Evolutionary conservation across 2,797 vertebrate species (phyloP), one percentile per base, ranked within the genome.

Genomic region (Scolopax rusticola): DNA sequence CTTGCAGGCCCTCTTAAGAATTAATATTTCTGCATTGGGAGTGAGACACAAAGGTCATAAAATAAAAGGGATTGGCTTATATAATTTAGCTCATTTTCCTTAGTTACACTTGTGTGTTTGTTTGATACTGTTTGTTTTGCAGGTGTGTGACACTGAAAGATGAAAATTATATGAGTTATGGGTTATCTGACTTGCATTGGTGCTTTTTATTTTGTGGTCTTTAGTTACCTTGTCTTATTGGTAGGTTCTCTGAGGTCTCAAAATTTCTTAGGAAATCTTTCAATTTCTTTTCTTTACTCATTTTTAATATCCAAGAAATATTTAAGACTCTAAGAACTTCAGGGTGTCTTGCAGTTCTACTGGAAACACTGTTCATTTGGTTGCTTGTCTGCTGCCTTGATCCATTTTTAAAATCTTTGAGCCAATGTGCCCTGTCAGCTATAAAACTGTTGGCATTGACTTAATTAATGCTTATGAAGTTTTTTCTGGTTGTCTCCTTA

Each of bases 101-200:
- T 40, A 20, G 48, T 50, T 74, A 38, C 0, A 0, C 75, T 54
- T 68, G 2, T 68, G 2, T 78, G 12, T 16, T 36, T 59, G 10
- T 50, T 54, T 71, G 8, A 64, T 50, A 50, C 12, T 82, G 3
- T 53, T 82, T 92, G 23, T 76, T 92, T 90, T 92, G 14, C 28
- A 61, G 16, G 3, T 73, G 33, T 73, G 23, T 64, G 15, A 60
- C 17, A n/a, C 8, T 85, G 36, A 43, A 65, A 63, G 15, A 9
- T 65, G 38, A 73, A 71, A 77, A 41, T 32, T 47, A 43, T 79
- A 67, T 89, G 21, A 53, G 15, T 47, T 69, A 16, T 56, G 15
- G 14, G 27, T 41, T 80, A 69, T 8, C n/a, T 1, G 3, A 17
- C 28, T 68, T 71, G 24, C 19, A 64, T 33, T 40, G 3, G 2